These are phyloP conservation scores for Nymphalis polychloros DNA, from an alignment of 2,888 invertebrate genomes.

Conservation along the genomic window DNA sequence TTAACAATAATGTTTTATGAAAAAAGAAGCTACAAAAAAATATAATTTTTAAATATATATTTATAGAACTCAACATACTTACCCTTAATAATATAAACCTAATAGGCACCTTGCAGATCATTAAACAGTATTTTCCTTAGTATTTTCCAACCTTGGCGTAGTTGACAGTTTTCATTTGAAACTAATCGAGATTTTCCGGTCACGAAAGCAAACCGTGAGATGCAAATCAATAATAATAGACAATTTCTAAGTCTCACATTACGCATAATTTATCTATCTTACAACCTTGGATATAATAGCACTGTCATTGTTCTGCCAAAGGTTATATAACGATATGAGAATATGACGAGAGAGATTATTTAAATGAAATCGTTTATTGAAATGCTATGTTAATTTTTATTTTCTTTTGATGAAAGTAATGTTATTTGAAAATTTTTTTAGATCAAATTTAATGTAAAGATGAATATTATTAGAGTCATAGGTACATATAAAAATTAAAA, in stretches of 20 bases:
- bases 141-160: neutral
- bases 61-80: neutral
- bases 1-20: too few species aligned
- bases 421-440: too few species aligned
- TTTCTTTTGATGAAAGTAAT: too few species aligned
- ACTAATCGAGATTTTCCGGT: slow-evolving; percentile 57
- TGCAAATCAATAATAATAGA: slow-evolving; percentile 44
- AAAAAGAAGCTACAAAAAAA: too few species aligned
- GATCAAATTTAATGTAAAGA: neutral
- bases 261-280: slow-evolving; percentile 25
- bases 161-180: slow-evolving; percentile 19
- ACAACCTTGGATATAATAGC: slow-evolving; percentile 30
- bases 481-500: neutral
- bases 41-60: too few species aligned
- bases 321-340: slow-evolving; percentile 10
- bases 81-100: neutral
- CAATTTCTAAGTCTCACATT: slow-evolving; percentile 19
- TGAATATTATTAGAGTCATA: neutral
- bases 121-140: slow-evolving; percentile 3
- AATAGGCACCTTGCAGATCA: neutral
- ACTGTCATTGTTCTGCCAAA: slow-evolving; percentile 7
- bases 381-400: too few species aligned
- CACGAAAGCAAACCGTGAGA: slow-evolving; percentile 56
- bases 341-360: neutral
- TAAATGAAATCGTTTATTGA: too few species aligned